Percentiles rank a stretch among this genome's conserved stretches.
phyloP scores from a whole-genome alignment of 2,113 vertebrate genomes.

The Siniperca knerii region DNA sequence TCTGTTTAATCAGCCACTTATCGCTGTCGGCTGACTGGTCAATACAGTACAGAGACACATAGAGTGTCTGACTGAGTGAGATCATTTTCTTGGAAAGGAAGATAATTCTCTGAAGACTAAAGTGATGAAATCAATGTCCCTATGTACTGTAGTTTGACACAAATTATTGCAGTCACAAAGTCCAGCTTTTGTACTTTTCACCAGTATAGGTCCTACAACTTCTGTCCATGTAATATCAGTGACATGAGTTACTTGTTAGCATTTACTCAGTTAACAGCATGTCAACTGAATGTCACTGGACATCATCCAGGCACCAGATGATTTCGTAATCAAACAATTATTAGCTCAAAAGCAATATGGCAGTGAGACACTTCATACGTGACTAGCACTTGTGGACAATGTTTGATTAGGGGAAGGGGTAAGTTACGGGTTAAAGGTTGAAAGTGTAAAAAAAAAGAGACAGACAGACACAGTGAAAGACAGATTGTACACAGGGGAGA shows the following conservation, averaged over 20 bases:
- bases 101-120: not conserved
- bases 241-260: not conserved
- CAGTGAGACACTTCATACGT: slow-evolving; percentile 14
- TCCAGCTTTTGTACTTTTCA: not conserved
- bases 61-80: not conserved
- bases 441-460: slow-evolving; percentile 22
- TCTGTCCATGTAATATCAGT: not conserved
- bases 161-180: not conserved
- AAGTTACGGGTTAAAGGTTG: slow-evolving; percentile 64
- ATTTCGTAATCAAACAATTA: slow-evolving; percentile 9
- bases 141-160: not conserved
- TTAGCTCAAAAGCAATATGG: not conserved
- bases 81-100: slow-evolving; percentile 19
- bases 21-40: not conserved
- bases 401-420: slow-evolving; percentile 53
- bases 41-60: not conserved
- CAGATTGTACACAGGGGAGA: not conserved
- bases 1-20: not conserved
- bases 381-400: not conserved
- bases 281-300: not conserved
- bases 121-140: slow-evolving; percentile 1
- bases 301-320: not conserved
- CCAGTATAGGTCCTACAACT: not conserved
- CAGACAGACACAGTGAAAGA: slow-evolving; percentile 16
- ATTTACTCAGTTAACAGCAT: not conserved